Evolutionary conservation across 2,113 vertebrate genomes (phyloP).

Genomic region (Silurus asotus): DNA sequence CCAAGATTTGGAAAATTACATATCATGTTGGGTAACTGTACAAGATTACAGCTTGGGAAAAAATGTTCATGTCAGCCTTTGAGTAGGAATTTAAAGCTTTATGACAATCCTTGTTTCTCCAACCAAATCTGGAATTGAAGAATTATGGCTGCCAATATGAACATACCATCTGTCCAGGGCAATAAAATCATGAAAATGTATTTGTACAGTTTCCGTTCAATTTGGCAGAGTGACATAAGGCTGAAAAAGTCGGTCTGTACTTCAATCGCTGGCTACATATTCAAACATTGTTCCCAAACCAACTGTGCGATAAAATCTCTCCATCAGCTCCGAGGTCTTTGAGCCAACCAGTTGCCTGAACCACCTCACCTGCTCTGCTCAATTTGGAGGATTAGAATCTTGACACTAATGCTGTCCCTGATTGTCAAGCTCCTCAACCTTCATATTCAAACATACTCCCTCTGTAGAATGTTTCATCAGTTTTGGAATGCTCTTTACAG

Average conservation of each 20-base stretch:
- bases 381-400: background rate
- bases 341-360: background rate
- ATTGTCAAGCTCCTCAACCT: background rate
- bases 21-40: background rate
- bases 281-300: background rate
- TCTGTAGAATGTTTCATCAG: background rate
- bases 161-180: background rate
- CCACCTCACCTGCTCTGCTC: background rate
- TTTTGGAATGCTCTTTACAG: background rate
- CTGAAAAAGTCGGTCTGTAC: background rate
- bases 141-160: background rate
- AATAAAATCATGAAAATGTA: background rate
- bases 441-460: background rate
- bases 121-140: background rate
- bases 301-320: background rate
- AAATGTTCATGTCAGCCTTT: background rate
- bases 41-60: background rate
- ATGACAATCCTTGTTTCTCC: background rate
- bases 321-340: background rate
- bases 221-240: background rate
- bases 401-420: background rate
- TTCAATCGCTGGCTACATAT: background rate
- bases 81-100: background rate
- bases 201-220: background rate
- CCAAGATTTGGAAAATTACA: background rate